Conservation (phyloP, 1,140 invertebrate species). For the Zaprionus ornatus region DNA sequence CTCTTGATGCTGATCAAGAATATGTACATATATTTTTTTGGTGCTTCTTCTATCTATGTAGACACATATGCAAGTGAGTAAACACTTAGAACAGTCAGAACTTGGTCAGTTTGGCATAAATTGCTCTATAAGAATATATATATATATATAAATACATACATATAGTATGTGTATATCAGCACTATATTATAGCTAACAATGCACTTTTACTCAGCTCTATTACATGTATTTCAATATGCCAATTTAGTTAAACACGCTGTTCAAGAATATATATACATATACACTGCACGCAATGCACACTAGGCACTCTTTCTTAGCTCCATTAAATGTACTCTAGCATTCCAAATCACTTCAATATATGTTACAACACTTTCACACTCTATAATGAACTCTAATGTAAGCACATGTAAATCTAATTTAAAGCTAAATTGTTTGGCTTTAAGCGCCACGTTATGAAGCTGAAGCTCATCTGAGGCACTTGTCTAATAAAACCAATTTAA, state of each 20-base stretch:
- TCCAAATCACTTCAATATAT: background rate
- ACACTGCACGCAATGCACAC: background rate
- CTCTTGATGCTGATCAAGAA: too few species aligned
- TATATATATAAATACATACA: too few species aligned
- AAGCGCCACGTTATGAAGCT: background rate
- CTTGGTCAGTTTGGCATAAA: background rate
- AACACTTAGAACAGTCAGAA: background rate
- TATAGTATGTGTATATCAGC: too few species aligned
- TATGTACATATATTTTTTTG: too few species aligned
- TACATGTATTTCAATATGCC: too few species aligned
- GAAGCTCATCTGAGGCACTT: constrained; percentile 11
- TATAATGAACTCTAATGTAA: background rate
- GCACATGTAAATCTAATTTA: background rate
- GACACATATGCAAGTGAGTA: too few species aligned
- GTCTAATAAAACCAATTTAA: constrained; percentile 44
- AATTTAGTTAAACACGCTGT: too few species aligned
- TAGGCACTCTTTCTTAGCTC: background rate
- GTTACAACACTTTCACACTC: background rate
- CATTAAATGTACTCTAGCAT: background rate
- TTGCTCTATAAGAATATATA: background rate
- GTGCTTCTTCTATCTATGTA: too few species aligned
- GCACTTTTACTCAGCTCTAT: too few species aligned
- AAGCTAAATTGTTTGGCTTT: background rate
- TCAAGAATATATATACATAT: too few species aligned
- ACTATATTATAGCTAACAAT: too few species aligned